Conservation (phyloP, 2,888 invertebrate genomes). For the Dioctria rufipes region DNA sequence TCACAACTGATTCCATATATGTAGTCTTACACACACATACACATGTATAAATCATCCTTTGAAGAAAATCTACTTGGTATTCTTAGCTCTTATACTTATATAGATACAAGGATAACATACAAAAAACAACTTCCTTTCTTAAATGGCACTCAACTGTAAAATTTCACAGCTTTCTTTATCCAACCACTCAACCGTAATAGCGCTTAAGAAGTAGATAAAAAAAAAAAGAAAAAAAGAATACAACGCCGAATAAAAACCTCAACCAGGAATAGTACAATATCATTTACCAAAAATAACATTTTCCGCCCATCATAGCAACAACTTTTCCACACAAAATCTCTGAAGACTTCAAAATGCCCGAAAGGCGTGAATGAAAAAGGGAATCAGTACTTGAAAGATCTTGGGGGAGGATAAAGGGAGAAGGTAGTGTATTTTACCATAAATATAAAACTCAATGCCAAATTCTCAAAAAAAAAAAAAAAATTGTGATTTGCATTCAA, state of each 20-base stretch:
- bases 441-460: conserved; percentile 24
- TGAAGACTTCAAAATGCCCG: background rate
- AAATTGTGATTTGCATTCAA: conserved; percentile 48
- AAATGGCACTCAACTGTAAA: conserved; percentile 20
- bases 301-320: conserved; percentile 32
- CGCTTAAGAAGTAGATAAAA: conserved; percentile 27
- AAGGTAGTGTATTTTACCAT: background rate
- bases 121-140: background rate
- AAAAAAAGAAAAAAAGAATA: background rate
- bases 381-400: conserved; percentile 23
- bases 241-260: background rate
- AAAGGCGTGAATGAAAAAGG: conserved; percentile 33
- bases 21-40: too few relatives aligned
- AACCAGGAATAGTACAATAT: conserved; percentile 33
- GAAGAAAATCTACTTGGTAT: too few relatives aligned
- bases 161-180: conserved; percentile 32
- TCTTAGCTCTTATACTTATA: too few relatives aligned
- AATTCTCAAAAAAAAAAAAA: conserved; percentile 10
- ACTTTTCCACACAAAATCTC: background rate
- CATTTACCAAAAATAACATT: conserved; percentile 41
- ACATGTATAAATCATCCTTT: too few relatives aligned
- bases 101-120: too few relatives aligned
- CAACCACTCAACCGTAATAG: conserved; percentile 31
- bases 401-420: too few relatives aligned
- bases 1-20: too few relatives aligned